A percentile compares a stretch with the other conserved stretches of the same genome.
These are phyloP conservation scores for Aromia moschata DNA, from an alignment of 2,888 invertebrate genomes.

Conservation along the genomic window DNA sequence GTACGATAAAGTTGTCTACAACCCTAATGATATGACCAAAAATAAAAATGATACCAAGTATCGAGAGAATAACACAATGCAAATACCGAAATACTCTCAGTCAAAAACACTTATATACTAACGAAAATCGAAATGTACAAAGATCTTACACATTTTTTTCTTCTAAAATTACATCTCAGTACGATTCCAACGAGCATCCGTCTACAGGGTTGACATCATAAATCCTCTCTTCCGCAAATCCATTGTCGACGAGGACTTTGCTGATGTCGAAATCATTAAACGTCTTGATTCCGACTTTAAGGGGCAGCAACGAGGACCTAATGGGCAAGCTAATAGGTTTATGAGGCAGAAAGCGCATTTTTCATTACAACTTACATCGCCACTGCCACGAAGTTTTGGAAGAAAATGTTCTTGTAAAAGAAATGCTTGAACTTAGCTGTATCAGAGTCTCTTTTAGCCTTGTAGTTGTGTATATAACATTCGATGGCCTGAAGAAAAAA, in stretches of 20 bases:
- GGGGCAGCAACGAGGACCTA: constrained; percentile 34
- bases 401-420: constrained; percentile 40
- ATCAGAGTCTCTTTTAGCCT: constrained; percentile 32
- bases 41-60: too few relatives aligned
- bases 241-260: constrained; percentile 31
- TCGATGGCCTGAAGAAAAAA: constrained; percentile 43
- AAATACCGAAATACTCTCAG: too few relatives aligned
- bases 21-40: too few relatives aligned
- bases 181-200: constrained; percentile 22
- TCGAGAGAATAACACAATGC: too few relatives aligned
- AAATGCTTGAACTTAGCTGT: constrained; percentile 34
- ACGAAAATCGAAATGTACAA: too few relatives aligned
- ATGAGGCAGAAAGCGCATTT: constrained; percentile 13
- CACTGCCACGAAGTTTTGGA: constrained; percentile 37
- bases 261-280: constrained; percentile 37
- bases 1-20: too few relatives aligned
- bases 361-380: constrained; percentile 39
- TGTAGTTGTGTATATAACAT: constrained; percentile 43
- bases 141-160: too few relatives aligned
- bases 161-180: too few relatives aligned
- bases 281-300: constrained; percentile 32
- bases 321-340: constrained; percentile 19
- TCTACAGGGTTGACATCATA: constrained; percentile 33
- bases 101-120: too few relatives aligned
- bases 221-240: constrained; percentile 33